phyloP scores from a whole-genome alignment of 2,888 invertebrate genomes.

The Chelonus formosanus region DNA sequence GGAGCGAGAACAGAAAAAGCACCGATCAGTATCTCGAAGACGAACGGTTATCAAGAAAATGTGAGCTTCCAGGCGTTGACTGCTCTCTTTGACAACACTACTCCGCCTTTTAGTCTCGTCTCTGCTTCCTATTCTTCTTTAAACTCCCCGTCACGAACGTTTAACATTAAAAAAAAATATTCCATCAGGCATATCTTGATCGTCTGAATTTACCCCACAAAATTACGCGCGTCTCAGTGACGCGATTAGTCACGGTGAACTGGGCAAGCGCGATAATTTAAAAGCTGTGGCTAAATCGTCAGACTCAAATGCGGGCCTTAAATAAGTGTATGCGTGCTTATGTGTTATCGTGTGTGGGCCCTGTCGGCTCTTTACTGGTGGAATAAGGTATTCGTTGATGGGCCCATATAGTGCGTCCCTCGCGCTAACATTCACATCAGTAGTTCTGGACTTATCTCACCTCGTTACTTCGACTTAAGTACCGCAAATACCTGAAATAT shows the following conservation, averaged over 20 bases:
- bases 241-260: constrained; percentile 54
- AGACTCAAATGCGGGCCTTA: constrained; percentile 37
- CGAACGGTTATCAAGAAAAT: constrained; percentile 42
- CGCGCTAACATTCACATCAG: constrained; percentile 25
- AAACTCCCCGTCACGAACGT: constrained; percentile 25
- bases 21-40: constrained; percentile 44
- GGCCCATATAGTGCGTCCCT: constrained; percentile 15
- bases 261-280: constrained; percentile 56
- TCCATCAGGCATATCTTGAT: constrained; percentile 12
- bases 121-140: constrained; percentile 10
- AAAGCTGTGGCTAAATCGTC: constrained; percentile 45
- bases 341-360: constrained; percentile 36
- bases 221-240: constrained; percentile 30
- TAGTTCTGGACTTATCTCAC: constrained; percentile 57
- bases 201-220: constrained; percentile 20
- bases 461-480: constrained; percentile 61
- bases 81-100: constrained; percentile 34
- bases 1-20: constrained; percentile 2
- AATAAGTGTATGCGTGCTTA: constrained; percentile 30
- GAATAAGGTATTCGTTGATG: constrained; percentile 3
- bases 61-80: constrained; percentile 33
- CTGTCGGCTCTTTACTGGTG: constrained; percentile 5
- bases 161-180: constrained; percentile 29
- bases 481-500: constrained; percentile 62
- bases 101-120: constrained; percentile 28